Conservation (phyloP, 2,797 vertebrate genomes). For the Halcyon smyrnensis region DNA sequence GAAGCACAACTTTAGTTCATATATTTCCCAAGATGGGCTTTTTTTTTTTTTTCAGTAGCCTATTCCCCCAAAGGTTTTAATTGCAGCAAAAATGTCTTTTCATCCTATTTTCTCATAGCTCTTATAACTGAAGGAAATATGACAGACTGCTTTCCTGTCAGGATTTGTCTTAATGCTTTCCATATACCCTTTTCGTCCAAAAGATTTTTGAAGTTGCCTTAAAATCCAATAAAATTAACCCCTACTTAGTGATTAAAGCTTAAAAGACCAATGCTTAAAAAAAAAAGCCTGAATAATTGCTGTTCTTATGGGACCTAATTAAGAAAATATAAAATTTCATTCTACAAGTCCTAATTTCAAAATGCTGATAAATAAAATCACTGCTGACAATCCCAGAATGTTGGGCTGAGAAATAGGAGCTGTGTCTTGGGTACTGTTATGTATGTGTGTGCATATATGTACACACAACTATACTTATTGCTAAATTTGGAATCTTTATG, state of each 20-base stretch:
- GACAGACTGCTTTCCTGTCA: not conserved
- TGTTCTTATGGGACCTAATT: conserved; percentile 45
- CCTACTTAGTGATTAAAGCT: not conserved
- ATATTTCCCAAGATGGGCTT: not conserved
- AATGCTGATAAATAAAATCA: not conserved
- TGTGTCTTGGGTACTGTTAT: not conserved
- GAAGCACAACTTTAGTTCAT: not conserved
- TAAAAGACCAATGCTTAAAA: conserved; percentile 6
- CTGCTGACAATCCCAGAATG: not conserved
- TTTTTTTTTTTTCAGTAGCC: not conserved
- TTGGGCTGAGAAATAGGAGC: not conserved
- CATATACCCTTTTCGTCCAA: not conserved
- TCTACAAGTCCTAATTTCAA: not conserved
- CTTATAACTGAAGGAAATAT: not conserved
- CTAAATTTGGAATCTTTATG: not conserved
- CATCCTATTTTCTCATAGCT: not conserved
- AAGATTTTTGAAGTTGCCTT: conserved; percentile 24
- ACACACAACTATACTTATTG: not conserved
- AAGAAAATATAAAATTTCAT: conserved; percentile 27
- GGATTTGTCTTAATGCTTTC: not conserved
- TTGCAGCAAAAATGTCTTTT: not conserved
- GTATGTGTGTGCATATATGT: not conserved
- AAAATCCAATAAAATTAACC: conserved; percentile 8
- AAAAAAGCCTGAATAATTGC: not conserved
- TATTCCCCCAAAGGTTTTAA: not conserved